Percentiles rank a stretch among this genome's conserved stretches.
These are phyloP conservation scores for Anthoscopus minutus DNA, from an alignment of 2,113 vertebrate species.

Conservation along the genomic window DNA sequence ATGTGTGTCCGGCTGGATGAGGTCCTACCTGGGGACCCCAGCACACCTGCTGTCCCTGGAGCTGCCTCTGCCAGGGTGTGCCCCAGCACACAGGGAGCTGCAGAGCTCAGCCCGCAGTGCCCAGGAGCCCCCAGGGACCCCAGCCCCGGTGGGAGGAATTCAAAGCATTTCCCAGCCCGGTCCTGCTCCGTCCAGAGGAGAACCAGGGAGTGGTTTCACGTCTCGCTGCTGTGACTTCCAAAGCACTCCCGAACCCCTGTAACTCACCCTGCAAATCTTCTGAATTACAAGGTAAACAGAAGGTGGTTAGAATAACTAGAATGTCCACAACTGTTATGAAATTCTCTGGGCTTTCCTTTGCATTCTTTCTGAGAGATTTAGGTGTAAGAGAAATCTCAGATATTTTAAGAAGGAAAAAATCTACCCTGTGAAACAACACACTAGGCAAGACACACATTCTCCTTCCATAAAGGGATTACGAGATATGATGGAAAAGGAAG, in stretches of 20 bases:
- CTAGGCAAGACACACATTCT: background rate
- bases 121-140: background rate
- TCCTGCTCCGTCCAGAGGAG: background rate
- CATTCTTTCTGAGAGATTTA: background rate
- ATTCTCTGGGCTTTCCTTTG: background rate
- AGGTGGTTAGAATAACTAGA: background rate
- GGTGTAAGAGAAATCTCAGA: background rate
- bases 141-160: rapidly evolving
- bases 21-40: background rate
- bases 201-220: background rate
- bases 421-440: background rate
- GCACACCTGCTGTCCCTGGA: rapidly evolving
- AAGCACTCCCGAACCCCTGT: background rate
- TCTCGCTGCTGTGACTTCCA: background rate
- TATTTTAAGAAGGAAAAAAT: background rate
- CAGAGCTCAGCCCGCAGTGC: background rate
- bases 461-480: background rate
- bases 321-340: background rate
- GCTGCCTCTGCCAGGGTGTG: background rate
- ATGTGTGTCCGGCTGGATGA: rapidly evolving
- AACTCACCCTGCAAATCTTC: background rate
- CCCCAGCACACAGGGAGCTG: background rate
- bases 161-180: background rate
- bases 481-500: background rate
- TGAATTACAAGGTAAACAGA: background rate